These are phyloP conservation scores for Callyntrura guangdongensis DNA, from an alignment of 2,888 invertebrate species.

Conservation along the genomic window DNA sequence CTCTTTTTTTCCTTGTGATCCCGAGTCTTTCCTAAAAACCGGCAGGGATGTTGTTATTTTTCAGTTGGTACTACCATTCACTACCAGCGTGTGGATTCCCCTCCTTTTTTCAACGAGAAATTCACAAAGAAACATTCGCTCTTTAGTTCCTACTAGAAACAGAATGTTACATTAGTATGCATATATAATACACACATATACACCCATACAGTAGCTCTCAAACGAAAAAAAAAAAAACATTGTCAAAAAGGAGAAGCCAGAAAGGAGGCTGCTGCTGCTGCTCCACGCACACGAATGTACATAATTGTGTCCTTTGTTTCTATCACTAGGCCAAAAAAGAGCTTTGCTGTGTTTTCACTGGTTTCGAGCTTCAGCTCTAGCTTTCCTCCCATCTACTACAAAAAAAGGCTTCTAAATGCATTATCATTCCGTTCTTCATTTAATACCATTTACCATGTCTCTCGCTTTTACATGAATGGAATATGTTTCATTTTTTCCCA, in stretches of 20 bases:
- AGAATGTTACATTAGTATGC: no score
- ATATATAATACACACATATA: no score
- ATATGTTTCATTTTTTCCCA: neutral
- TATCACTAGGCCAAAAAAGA: neutral
- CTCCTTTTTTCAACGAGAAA: neutral
- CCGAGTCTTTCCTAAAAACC: conserved; percentile 69
- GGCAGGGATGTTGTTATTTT: conserved; percentile 48
- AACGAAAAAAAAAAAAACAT: conserved; percentile 48
- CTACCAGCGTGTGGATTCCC: no score
- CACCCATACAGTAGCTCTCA: neutral
- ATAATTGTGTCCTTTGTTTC: neutral
- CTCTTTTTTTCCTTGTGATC: conserved; percentile 31
- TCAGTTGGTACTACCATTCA: conserved; percentile 6
- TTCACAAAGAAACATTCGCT: conserved; percentile 31
- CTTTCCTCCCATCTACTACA: no score
- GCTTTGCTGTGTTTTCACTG: neutral
- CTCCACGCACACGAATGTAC: neutral
- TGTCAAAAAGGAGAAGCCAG: conserved; percentile 56
- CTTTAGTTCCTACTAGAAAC: neutral
- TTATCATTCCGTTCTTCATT: conserved; percentile 31
- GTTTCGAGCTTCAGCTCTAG: neutral
- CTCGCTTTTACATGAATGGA: conserved; percentile 27
- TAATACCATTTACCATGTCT: conserved; percentile 31
- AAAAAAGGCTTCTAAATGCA: conserved; percentile 21
- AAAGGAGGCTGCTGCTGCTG: conserved; percentile 68